These are phyloP conservation scores for Rhegmatorhina hoffmannsi DNA, from an alignment of 2,113 vertebrate genomes.

Conservation along the genomic window DNA sequence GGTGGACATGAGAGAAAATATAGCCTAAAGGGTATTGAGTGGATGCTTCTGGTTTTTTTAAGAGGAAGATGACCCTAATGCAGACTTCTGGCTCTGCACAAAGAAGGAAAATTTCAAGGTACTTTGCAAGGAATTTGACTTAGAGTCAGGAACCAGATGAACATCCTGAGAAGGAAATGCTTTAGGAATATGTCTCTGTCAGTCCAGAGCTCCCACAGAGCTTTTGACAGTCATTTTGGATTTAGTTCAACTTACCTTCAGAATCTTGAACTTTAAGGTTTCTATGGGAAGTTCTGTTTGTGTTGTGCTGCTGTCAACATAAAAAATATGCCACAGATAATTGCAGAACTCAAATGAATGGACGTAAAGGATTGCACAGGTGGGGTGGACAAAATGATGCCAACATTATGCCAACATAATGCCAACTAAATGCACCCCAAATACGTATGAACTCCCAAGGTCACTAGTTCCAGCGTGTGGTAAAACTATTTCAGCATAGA, in stretches of 20 bases:
- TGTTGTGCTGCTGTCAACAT: not conserved
- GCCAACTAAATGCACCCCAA: not conserved
- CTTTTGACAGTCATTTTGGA: not conserved
- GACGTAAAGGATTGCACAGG: not conserved
- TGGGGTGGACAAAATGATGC: not conserved
- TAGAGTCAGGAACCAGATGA: not conserved
- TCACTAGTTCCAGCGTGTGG: not conserved
- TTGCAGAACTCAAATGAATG: not conserved
- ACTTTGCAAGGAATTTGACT: not conserved
- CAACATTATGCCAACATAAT: not conserved
- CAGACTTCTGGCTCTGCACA: not conserved
- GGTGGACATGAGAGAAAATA: not conserved
- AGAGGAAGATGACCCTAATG: not conserved
- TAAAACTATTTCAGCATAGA: not conserved
- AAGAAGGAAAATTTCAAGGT: not conserved
- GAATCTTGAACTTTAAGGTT: not conserved
- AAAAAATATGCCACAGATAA: not conserved
- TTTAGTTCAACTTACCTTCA: not conserved
- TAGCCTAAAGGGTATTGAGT: not conserved
- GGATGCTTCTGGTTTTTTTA: not conserved
- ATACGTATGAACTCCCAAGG: fast-evolving
- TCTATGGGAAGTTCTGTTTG: not conserved
- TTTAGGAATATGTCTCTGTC: not conserved
- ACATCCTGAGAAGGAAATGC: not conserved
- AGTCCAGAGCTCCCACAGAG: not conserved